phyloP scores from a whole-genome alignment of 2,888 invertebrate species.

The Theretra japonica region DNA sequence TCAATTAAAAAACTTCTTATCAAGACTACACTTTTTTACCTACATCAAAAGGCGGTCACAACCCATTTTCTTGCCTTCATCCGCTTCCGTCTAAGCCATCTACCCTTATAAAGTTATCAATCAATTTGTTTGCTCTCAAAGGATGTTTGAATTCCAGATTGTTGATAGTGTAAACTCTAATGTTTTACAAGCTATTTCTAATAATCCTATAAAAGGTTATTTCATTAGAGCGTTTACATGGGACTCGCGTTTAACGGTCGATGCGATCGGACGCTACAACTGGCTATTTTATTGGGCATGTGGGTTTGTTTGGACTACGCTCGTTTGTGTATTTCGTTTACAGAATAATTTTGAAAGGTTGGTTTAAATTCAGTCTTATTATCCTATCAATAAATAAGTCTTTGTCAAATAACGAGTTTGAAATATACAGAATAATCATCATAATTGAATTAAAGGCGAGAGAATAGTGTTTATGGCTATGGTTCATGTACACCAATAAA shows the following conservation, averaged over 20 bases:
- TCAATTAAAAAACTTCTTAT: too few species aligned
- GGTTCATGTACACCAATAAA: too few species aligned
- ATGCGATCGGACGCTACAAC: background rate
- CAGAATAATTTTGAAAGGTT: too few species aligned
- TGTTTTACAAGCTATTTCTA: constrained; percentile 4
- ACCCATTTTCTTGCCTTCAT: background rate
- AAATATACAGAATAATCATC: too few species aligned
- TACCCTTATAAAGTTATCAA: constrained; percentile 8
- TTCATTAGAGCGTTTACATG: constrained; percentile 25
- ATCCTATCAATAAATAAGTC: too few species aligned
- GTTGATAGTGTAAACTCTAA: constrained; percentile 11
- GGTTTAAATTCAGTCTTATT: too few species aligned
- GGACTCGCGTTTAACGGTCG: constrained; percentile 13
- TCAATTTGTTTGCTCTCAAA: background rate
- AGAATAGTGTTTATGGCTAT: too few species aligned
- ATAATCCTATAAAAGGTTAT: constrained; percentile 14
- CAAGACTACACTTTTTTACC: background rate
- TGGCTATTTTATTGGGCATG: background rate
- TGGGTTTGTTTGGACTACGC: background rate
- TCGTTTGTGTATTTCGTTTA: too few species aligned
- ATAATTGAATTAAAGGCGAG: too few species aligned
- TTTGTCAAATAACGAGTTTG: too few species aligned
- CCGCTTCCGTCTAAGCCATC: background rate
- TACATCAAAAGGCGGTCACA: background rate
- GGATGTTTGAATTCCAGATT: background rate